Percentiles rank a stretch among this genome's conserved stretches.
These are phyloP conservation scores for Poicephalus meyeri DNA, from an alignment of 2,113 vertebrate species.

Conservation along the genomic window DNA sequence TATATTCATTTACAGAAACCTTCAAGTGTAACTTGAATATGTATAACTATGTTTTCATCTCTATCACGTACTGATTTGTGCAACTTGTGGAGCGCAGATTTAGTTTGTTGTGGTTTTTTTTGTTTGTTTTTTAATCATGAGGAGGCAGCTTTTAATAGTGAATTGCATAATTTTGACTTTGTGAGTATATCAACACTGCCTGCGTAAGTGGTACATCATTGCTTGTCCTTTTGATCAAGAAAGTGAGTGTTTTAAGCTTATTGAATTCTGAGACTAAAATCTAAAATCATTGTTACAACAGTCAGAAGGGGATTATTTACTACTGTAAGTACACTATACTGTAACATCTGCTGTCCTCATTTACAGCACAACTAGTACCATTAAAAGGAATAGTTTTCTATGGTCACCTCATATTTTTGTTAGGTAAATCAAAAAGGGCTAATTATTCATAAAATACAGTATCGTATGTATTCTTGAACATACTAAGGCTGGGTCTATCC, in stretches of 20 bases:
- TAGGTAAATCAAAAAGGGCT: not conserved
- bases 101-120: not conserved
- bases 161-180: not conserved
- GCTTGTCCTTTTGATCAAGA: not conserved
- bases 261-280: not conserved
- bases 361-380: not conserved
- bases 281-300: not conserved
- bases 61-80: not conserved
- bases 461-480: too few species aligned
- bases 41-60: not conserved
- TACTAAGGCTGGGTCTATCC: not conserved
- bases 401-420: not conserved
- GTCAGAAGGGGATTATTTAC: not conserved
- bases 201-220: fast-evolving
- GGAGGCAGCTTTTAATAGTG: not conserved
- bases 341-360: not conserved
- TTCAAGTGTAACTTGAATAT: conserved; percentile 16
- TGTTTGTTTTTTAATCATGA: not conserved
- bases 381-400: not conserved
- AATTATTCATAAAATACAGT: not conserved
- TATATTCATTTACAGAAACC: conserved; percentile 30
- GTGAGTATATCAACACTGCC: not conserved
- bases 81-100: not conserved
- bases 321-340: not conserved
- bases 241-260: not conserved